Percentiles rank a stretch among this genome's conserved stretches.
These are phyloP conservation scores for Eutolmus rufibarbis DNA, from an alignment of 2,888 invertebrate species.

Conservation along the genomic window DNA sequence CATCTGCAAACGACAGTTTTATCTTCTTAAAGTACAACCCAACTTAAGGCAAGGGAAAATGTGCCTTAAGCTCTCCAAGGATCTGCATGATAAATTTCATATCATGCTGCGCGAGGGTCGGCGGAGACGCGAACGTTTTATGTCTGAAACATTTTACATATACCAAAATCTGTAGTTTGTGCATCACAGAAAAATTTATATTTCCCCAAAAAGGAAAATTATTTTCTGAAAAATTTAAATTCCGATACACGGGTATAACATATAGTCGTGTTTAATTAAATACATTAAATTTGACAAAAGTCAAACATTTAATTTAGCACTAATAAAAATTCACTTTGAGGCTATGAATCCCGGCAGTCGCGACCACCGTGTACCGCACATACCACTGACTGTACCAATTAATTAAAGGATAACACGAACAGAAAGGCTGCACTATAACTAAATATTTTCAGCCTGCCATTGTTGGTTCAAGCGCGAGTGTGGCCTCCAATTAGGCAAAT, in stretches of 20 bases:
- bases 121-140: not conserved
- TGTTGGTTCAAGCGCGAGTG: not conserved
- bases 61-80: conserved; percentile 24
- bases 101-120: not conserved
- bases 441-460: not conserved
- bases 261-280: not conserved
- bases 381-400: not conserved
- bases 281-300: not conserved
- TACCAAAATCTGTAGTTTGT: not conserved
- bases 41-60: conserved; percentile 11
- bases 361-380: not conserved
- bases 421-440: not conserved
- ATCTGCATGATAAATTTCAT: conserved; percentile 32
- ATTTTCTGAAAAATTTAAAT: not conserved
- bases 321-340: not conserved
- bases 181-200: conserved; percentile 9
- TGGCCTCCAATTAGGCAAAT: conserved; percentile 3
- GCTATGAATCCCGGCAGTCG: not conserved
- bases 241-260: not conserved
- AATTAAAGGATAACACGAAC: conserved; percentile 10
- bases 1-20: conserved; percentile 37
- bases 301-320: not conserved
- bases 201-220: not conserved
- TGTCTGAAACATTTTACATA: not conserved
- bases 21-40: conserved; percentile 36